phyloP scores from a whole-genome alignment of 2,888 invertebrate genomes.

The Pyrrhosoma nymphula region DNA sequence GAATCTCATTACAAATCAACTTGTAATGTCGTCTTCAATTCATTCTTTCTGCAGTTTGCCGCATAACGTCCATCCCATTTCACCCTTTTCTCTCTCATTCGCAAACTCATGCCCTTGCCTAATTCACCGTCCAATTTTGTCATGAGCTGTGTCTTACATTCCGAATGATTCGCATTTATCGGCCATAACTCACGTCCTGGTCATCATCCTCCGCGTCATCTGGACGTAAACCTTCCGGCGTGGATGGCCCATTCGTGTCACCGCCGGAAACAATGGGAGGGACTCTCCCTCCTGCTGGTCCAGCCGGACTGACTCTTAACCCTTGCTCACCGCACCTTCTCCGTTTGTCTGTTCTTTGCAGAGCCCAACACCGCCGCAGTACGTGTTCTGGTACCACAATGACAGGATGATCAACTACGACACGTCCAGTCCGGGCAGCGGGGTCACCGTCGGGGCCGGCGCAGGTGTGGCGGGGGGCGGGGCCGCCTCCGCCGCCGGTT shows the following conservation, averaged over 20 bases:
- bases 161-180: not conserved
- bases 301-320: not conserved
- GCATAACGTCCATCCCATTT: too few relatives aligned
- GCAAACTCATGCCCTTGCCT: too few relatives aligned
- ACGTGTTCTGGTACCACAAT: conserved; percentile 97
- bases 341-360: conserved; percentile 78
- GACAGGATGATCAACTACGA: conserved; percentile 97
- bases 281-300: not conserved
- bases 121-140: too few relatives aligned
- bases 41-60: too few relatives aligned
- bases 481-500: not conserved
- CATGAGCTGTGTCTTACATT: too few relatives aligned
- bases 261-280: not conserved
- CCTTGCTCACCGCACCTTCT: not conserved
- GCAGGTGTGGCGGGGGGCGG: not conserved
- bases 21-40: too few relatives aligned
- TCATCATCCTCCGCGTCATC: not conserved
- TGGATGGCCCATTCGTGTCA: not conserved
- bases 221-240: not conserved
- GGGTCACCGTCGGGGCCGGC: conserved; percentile 39
- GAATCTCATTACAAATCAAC: too few relatives aligned
- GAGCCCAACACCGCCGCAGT: conserved; percentile 95
- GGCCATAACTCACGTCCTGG: not conserved
- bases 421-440: conserved; percentile 81
- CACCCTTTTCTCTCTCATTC: too few relatives aligned